phyloP scores from a whole-genome alignment of 2,797 vertebrate species.

The Odontamblyopus lacepedii region DNA sequence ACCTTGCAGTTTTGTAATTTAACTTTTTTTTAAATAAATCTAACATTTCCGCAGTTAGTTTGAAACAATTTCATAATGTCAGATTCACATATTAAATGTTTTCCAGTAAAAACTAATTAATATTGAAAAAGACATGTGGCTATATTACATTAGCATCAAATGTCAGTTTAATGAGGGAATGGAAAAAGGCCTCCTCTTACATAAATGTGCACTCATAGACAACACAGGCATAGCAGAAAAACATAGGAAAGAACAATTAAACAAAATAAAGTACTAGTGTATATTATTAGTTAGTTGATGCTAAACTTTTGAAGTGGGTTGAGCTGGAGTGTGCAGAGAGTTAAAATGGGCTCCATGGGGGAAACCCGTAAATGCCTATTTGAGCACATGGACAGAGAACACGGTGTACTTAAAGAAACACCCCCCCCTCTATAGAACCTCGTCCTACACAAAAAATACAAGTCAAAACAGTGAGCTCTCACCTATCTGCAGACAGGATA shows the following conservation, averaged over 20 bases:
- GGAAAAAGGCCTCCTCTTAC: slow-evolving; percentile 17
- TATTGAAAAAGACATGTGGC: slow-evolving; percentile 28
- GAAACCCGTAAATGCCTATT: slow-evolving; percentile 8
- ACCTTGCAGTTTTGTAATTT: too few species aligned
- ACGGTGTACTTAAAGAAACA: slow-evolving; percentile 40
- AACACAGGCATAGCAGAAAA: background rate
- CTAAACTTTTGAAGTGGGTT: background rate
- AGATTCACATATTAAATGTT: background rate
- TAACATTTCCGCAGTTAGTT: background rate
- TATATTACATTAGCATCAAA: slow-evolving; percentile 75
- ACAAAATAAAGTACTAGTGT: background rate
- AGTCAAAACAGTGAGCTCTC: slow-evolving; percentile 15
- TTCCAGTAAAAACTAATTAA: slow-evolving; percentile 36
- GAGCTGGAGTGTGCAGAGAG: background rate
- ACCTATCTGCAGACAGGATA: slow-evolving; percentile 54
- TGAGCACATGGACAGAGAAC: slow-evolving; percentile 35
- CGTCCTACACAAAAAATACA: background rate
- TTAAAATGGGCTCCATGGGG: background rate
- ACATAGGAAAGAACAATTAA: background rate
- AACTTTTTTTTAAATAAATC: background rate
- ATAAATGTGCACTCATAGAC: background rate
- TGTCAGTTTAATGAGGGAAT: slow-evolving; percentile 47
- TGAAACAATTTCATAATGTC: background rate
- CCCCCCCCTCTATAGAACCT: slow-evolving; percentile 16
- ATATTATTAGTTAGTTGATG: background rate